Evolutionary conservation across 2,113 vertebrate genomes (phyloP).

Genomic region (human (Homo sapiens)): GRCh38 chr14:64940501-64941000

Average conservation of each 20-base stretch:
- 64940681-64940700: neutral
- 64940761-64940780: neutral
- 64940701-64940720: neutral
- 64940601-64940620: neutral
- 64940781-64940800: neutral
- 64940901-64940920: neutral
- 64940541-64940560: slow-evolving; percentile 12
- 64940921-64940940: neutral
- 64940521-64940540: neutral
- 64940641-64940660: neutral
- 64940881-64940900: neutral
- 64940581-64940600: neutral
- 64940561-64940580: neutral
- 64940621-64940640: neutral
- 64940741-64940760: neutral
- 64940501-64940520: neutral
- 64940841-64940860: neutral
- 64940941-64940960: neutral
- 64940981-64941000: neutral
- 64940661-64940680: neutral
- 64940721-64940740: neutral
- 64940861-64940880: neutral
- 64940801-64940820: neutral
- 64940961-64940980: slow-evolving; percentile 26
- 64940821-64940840: neutral